Base-by-base conservation (phyloP, 1,140 invertebrate genomes). In the Drosophila auraria region DNA sequence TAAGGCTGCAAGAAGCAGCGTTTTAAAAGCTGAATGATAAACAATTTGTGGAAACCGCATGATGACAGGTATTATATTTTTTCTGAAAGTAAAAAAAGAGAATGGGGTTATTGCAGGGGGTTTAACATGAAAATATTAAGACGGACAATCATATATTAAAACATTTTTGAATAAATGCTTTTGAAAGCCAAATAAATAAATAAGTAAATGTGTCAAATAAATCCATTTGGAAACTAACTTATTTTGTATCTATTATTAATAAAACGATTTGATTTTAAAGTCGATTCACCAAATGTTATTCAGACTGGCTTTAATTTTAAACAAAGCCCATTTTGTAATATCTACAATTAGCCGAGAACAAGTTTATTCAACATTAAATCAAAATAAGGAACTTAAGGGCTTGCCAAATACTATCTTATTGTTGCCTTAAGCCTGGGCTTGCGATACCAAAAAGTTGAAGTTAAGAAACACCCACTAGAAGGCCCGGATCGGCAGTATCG, bases 41-140 rank as follows among this genome's bases (percentile, higher is more conserved):
- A 42, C 54, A 49, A 57, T 61, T 12, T 70, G 84, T 56, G 57
- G 62, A 80, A 89, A 71, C 80, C 73, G 57, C 83, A 87, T 87
- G 47, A 27, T 76, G 69, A 61, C 42, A 45, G 27, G 58, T 36
- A 45, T 27, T 4, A 11, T 27, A 14, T 40, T 11, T 14, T 17
- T 30, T 30, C 84, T 87, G 77, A 11, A 68, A 78, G 11, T 20
- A 45, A 50, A 9, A 14, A 57, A 14, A 57, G 11, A 25, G 4
- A 23, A 23, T 15, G 38, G 0, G 9, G 8, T 56, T 11, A 56
- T 23, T 38, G 12, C 14, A 12, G 9, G 17, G 51, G 20, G 38
- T 1, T 12, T 38, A 38, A 38, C 11, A 38, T 38, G 3, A 12
- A 12, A 12, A 38, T 11, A 38, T 38, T 38, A 38, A 38, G 11